Percentiles rank a stretch among this genome's conserved stretches.
Conservation (phyloP, 1,140 invertebrate genomes). For the Proales similis region DNA sequence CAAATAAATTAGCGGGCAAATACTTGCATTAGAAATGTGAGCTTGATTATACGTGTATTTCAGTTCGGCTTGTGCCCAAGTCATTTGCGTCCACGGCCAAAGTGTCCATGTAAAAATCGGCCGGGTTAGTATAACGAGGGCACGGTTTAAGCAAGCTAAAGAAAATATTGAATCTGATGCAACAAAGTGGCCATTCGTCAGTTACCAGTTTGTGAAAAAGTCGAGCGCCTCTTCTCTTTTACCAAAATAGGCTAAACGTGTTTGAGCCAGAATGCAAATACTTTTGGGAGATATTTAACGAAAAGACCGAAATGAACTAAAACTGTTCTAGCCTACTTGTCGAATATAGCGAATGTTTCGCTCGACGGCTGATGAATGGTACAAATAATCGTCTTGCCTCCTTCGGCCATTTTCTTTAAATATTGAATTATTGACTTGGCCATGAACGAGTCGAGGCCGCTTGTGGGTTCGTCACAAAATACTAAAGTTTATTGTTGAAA, state of each 20-base stretch:
- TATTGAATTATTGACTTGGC: constrained; percentile 77
- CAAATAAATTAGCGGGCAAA: no score
- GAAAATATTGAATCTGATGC: not conserved
- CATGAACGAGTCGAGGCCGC: constrained; percentile 69
- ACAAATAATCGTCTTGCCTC: constrained; percentile 81
- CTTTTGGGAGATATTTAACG: constrained; percentile 38
- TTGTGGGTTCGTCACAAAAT: constrained; percentile 76
- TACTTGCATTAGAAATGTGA: not conserved
- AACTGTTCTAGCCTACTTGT: constrained; percentile 47
- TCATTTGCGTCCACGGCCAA: constrained; percentile 26
- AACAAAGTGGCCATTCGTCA: not conserved
- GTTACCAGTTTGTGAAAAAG: constrained; percentile 61
- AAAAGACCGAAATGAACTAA: not conserved
- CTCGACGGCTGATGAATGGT: constrained; percentile 95
- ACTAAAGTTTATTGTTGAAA: no score
- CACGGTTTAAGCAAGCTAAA: constrained; percentile 10
- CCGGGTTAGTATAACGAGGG: constrained; percentile 25
- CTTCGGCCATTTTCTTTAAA: constrained; percentile 61
- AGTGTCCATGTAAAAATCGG: constrained; percentile 33
- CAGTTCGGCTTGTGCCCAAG: constrained; percentile 1
- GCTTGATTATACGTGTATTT: constrained; percentile 2
- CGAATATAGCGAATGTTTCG: constrained; percentile 83
- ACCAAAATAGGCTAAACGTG: constrained; percentile 79
- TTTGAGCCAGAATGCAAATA: constrained; percentile 80
- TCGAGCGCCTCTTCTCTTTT: constrained; percentile 66